Evolutionary conservation across 2,797 vertebrate genomes (phyloP).

Genomic region (Synanceia verrucosa): DNA sequence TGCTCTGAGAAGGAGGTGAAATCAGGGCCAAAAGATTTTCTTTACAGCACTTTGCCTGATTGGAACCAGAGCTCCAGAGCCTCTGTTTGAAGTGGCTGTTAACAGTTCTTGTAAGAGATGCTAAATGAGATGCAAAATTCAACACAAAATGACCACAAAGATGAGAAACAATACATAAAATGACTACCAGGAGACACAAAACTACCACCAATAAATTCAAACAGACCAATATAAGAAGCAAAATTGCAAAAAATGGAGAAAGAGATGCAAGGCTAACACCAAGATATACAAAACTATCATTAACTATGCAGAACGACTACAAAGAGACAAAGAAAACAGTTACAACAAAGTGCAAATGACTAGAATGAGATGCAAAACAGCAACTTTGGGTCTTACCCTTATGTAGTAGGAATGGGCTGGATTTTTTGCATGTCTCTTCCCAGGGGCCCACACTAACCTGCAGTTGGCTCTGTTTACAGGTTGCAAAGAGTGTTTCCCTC

Average conservation of each 20-base stretch:
- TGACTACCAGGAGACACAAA: background rate
- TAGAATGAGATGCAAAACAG: background rate
- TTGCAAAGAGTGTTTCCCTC: constrained; percentile 94
- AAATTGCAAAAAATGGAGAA: too few relatives aligned
- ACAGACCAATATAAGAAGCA: background rate
- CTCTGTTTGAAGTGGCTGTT: background rate
- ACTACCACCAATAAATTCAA: background rate
- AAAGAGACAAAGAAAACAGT: background rate
- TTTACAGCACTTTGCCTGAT: background rate
- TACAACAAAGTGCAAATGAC: background rate
- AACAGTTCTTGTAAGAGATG: background rate
- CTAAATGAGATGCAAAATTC: background rate
- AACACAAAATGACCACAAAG: background rate
- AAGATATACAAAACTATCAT: background rate
- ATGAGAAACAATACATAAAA: background rate
- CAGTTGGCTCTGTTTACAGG: constrained; percentile 76
- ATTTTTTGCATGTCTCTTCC: background rate
- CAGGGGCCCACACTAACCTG: background rate
- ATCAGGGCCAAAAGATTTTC: background rate
- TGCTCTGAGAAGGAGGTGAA: constrained; percentile 1
- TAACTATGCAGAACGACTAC: background rate
- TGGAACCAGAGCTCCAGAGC: background rate
- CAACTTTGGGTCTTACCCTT: background rate
- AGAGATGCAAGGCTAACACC: background rate
- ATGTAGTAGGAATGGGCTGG: fast-evolving